phyloP scores from a whole-genome alignment of 2,113 vertebrate species.

The Leptocoma aspasia region DNA sequence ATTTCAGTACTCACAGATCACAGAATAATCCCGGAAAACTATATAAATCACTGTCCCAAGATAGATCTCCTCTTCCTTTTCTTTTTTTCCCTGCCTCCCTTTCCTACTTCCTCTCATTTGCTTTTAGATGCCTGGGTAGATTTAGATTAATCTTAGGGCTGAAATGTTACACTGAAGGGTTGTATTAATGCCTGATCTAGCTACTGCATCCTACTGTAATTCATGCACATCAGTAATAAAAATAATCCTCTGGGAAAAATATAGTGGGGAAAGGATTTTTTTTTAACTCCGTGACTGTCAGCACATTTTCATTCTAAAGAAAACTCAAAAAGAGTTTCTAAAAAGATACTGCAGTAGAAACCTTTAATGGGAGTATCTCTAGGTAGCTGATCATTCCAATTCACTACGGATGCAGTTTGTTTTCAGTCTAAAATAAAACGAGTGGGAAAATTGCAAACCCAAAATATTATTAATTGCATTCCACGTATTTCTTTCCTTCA shows the following conservation, averaged over 20 bases:
- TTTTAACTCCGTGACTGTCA: neutral
- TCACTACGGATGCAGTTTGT: neutral
- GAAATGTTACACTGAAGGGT: slow-evolving; percentile 14
- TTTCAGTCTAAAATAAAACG: neutral
- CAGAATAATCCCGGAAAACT: neutral
- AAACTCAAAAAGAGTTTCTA: neutral
- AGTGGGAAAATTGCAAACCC: neutral
- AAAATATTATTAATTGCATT: neutral
- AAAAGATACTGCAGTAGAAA: neutral
- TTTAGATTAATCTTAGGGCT: slow-evolving; percentile 44
- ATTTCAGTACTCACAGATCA: neutral
- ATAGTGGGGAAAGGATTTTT: neutral
- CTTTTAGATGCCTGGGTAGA: slow-evolving; percentile 35
- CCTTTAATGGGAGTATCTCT: neutral
- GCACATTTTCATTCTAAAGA: slow-evolving; percentile 8
- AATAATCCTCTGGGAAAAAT: slow-evolving; percentile 46
- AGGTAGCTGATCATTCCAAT: neutral
- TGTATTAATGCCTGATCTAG: slow-evolving; percentile 30
- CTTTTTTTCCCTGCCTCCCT: neutral
- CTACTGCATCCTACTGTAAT: slow-evolving; percentile 32
- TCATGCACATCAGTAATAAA: slow-evolving; percentile 30
- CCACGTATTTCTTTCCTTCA: neutral
- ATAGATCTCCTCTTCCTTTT: neutral
- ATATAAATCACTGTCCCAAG: neutral
- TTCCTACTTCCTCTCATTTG: slow-evolving; percentile 29